Evolutionary conservation across 2,797 vertebrate genomes (phyloP).

Genomic region (Xenentodon cancila): DNA sequence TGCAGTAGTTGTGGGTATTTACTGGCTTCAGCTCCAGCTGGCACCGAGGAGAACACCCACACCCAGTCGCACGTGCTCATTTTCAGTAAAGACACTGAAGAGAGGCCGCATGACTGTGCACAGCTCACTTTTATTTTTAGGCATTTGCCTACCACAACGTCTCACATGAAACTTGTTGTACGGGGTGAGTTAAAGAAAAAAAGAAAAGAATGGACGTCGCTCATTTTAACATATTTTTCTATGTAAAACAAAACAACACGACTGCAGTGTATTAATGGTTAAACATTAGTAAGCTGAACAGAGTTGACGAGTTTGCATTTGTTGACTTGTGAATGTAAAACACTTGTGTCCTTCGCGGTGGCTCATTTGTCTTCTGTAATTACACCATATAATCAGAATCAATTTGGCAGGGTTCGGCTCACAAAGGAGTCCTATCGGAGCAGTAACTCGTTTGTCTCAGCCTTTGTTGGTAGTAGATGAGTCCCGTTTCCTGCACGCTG

Average conservation of each 20-base stretch:
- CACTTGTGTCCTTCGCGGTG: not conserved
- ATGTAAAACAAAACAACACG: not conserved
- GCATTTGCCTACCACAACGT: too few species aligned
- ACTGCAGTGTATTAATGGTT: not conserved
- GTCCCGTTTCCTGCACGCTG: slow-evolving; percentile 53
- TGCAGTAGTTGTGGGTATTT: too few species aligned
- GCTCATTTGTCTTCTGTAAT: slow-evolving; percentile 50
- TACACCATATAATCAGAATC: slow-evolving; percentile 52
- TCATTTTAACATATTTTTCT: too few species aligned
- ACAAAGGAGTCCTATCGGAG: slow-evolving; percentile 48
- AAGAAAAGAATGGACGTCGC: too few species aligned
- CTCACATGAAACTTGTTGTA: too few species aligned
- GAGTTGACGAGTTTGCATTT: slow-evolving; percentile 1
- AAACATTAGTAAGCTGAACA: not conserved
- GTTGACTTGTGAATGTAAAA: slow-evolving; percentile 4
- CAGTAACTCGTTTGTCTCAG: slow-evolving; percentile 30
- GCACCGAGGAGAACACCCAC: too few species aligned
- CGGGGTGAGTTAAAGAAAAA: too few species aligned
- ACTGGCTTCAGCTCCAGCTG: too few species aligned
- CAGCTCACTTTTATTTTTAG: too few species aligned
- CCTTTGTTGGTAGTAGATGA: slow-evolving; percentile 37
- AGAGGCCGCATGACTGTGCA: too few species aligned
- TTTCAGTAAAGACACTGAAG: too few species aligned
- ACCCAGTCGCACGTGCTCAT: too few species aligned
- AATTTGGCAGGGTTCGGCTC: slow-evolving; percentile 35